Evolutionary conservation across 2,888 invertebrate species (phyloP).

Genomic region (Drosophila sordidula): DNA sequence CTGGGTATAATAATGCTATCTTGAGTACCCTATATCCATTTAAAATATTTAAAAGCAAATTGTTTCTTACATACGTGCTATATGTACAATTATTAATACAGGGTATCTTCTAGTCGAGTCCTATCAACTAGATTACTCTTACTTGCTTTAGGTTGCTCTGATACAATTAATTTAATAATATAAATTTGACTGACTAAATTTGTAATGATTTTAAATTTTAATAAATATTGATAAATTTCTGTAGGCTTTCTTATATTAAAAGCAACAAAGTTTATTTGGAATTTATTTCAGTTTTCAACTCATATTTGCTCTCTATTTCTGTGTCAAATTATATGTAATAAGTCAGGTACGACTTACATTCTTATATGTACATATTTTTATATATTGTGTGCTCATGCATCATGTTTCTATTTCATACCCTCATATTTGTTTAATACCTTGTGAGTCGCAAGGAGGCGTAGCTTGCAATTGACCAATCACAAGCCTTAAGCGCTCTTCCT

Average conservation of each 20-base stretch:
- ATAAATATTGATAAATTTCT: neutral
- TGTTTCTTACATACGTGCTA: no score
- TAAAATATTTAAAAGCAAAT: no score
- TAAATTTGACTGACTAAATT: neutral
- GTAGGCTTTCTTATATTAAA: no score
- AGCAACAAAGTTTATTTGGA: neutral
- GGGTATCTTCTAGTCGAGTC: no score
- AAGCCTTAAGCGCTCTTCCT: neutral
- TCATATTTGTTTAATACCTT: slow-evolving; percentile 12
- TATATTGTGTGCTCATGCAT: slow-evolving; percentile 24
- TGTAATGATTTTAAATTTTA: neutral
- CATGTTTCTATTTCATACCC: slow-evolving; percentile 30
- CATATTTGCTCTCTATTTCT: neutral
- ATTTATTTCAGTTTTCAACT: neutral
- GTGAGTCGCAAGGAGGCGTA: slow-evolving; percentile 16
- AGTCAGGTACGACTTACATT: neutral
- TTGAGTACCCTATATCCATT: no score
- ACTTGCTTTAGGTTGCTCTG: no score
- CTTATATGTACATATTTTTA: neutral
- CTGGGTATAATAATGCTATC: no score
- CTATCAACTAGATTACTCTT: no score
- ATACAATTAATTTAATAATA: neutral
- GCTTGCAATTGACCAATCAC: slow-evolving; percentile 20
- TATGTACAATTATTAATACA: no score
- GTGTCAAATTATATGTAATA: slow-evolving; percentile 9